Conservation (phyloP, 2,113 vertebrate genomes). For the Oreochromis tanganicae region DNA sequence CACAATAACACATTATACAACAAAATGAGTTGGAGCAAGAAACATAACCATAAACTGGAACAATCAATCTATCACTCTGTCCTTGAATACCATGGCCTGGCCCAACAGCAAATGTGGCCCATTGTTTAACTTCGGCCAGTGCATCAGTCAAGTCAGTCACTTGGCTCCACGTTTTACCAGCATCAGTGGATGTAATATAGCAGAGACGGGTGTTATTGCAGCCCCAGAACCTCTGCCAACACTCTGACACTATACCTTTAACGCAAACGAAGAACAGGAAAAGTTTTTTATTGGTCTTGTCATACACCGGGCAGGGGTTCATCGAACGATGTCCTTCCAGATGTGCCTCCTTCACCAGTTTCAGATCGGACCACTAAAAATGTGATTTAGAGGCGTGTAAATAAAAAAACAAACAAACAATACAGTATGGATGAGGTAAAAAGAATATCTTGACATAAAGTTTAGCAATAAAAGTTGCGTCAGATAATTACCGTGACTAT, state of each 20-base stretch:
- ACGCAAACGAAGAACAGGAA: neutral
- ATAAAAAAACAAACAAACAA: neutral
- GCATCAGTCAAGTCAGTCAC: neutral
- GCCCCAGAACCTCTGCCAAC: neutral
- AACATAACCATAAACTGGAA: neutral
- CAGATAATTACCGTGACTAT: neutral
- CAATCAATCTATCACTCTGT: neutral
- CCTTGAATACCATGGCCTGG: neutral
- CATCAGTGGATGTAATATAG: neutral
- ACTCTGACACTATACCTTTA: neutral
- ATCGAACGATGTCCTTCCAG: neutral
- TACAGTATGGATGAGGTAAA: neutral
- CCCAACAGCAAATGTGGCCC: neutral
- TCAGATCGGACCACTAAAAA: neutral
- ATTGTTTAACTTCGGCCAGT: neutral
- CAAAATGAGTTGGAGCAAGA: neutral
- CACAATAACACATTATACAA: neutral
- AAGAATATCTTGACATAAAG: neutral
- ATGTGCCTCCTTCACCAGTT: neutral
- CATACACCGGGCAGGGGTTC: neutral
- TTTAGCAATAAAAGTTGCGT: neutral
- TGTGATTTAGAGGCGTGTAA: neutral
- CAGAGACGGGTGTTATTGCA: neutral
- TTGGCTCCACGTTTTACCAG: neutral
- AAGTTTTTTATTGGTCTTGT: neutral